Conservation (phyloP, 2,888 invertebrate genomes). For the Ypsolopha sequella region DNA sequence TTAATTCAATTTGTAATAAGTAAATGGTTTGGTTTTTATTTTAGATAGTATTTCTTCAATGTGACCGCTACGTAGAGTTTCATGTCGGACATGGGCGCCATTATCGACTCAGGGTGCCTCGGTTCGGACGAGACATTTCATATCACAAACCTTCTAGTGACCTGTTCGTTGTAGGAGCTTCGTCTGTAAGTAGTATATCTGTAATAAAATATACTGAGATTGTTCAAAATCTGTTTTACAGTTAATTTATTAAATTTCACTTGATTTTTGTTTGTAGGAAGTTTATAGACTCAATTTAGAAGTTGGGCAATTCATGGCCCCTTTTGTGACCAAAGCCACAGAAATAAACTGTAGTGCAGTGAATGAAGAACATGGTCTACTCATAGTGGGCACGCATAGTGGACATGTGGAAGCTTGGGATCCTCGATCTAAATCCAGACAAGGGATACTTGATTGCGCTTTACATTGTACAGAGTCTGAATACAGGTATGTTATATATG, state of each 20-base stretch:
- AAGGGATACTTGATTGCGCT: slow-evolving; percentile 89
- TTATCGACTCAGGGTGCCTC: slow-evolving; percentile 91
- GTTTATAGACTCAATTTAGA: slow-evolving; percentile 96
- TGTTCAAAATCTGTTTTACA: slow-evolving; percentile 8
- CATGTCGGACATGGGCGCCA: slow-evolving; percentile 95
- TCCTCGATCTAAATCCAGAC: slow-evolving; percentile 82
- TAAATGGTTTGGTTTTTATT: slow-evolving; percentile 26
- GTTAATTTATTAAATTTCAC: slow-evolving; percentile 2
- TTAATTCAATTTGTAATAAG: background rate
- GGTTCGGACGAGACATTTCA: slow-evolving; percentile 94
- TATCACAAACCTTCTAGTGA: slow-evolving; percentile 93
- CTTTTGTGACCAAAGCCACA: slow-evolving; percentile 81
- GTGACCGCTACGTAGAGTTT: slow-evolving; percentile 90
- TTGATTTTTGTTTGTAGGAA: slow-evolving; percentile 72
- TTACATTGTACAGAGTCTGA: slow-evolving; percentile 68
- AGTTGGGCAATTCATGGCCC: slow-evolving; percentile 92
- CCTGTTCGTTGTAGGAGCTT: slow-evolving; percentile 90
- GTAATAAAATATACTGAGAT: too few species aligned
- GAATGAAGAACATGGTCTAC: slow-evolving; percentile 89
- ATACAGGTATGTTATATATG: slow-evolving; percentile 36
- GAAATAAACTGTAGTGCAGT: slow-evolving; percentile 87
- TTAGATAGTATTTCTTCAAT: slow-evolving; percentile 90
- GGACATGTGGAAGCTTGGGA: slow-evolving; percentile 98
- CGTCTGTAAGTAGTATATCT: slow-evolving; percentile 77
- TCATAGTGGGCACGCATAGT: slow-evolving; percentile 89